Evolutionary conservation across 2,888 invertebrate genomes (phyloP).

Genomic region (Hyposoter didymator): DNA sequence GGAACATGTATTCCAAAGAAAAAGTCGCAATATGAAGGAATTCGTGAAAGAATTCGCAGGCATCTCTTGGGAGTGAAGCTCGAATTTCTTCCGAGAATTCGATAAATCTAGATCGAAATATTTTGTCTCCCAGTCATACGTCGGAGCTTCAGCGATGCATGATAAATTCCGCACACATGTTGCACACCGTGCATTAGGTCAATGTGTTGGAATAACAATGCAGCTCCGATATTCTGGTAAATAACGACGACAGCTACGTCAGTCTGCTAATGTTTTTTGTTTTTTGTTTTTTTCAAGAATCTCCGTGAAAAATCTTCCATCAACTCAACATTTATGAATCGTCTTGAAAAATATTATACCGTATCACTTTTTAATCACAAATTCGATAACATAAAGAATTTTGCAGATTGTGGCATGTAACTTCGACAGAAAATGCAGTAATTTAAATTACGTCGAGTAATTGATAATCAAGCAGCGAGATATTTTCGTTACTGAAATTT

Average conservation of each 20-base stretch:
- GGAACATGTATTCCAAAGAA: background rate
- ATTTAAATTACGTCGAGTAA: background rate
- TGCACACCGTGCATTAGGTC: slow-evolving; percentile 5
- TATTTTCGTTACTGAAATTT: background rate
- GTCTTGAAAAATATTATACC: background rate
- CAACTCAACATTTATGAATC: background rate
- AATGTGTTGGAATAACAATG: slow-evolving; percentile 7
- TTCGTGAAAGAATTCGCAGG: background rate
- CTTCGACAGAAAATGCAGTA: slow-evolving; percentile 13
- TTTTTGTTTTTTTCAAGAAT: background rate
- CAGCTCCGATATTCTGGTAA: background rate
- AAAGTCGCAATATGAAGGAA: slow-evolving; percentile 19
- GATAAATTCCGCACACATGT: slow-evolving; percentile 16
- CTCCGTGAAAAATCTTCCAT: background rate
- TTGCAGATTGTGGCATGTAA: background rate
- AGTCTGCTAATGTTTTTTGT: background rate
- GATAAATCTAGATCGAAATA: slow-evolving; percentile 31
- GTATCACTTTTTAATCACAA: background rate
- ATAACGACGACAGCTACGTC: background rate
- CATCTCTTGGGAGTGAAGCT: background rate
- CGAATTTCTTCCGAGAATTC: background rate
- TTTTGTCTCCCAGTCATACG: slow-evolving; percentile 27
- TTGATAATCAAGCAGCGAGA: background rate
- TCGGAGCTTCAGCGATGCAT: slow-evolving; percentile 20
- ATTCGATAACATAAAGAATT: slow-evolving; percentile 1